Percentiles rank a stretch among this genome's conserved stretches.
These are phyloP conservation scores for Lycia hirtaria DNA, from an alignment of 2,888 invertebrate genomes.

Conservation along the genomic window DNA sequence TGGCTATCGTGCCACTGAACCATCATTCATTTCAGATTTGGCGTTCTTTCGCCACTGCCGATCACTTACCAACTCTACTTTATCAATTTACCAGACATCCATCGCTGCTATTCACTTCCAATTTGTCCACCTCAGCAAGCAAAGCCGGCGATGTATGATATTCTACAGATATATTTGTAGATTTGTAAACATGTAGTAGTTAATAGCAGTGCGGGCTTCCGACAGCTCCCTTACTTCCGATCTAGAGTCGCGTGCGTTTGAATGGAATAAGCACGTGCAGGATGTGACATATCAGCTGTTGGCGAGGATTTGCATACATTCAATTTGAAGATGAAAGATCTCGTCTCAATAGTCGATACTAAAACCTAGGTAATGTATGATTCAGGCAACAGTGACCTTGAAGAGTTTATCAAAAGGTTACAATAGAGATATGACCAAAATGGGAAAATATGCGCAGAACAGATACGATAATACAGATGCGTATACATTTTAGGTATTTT, in stretches of 20 bases:
- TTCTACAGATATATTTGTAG: conserved; percentile 37
- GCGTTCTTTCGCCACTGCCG: conserved; percentile 71
- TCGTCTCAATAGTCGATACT: neutral
- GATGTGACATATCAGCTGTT: conserved; percentile 60
- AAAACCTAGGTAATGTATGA: neutral
- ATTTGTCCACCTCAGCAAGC: neutral
- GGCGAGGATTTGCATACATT: conserved; percentile 37
- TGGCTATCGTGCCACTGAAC: conserved; percentile 73
- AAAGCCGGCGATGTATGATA: conserved; percentile 44
- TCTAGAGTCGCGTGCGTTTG: conserved; percentile 60
- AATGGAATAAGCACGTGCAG: conserved; percentile 60
- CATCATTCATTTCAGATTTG: conserved; percentile 56
- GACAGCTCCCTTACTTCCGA: conserved; percentile 68
- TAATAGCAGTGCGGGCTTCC: conserved; percentile 68
- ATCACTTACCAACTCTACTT: conserved; percentile 50
- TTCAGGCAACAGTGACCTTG: neutral
- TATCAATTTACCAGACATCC: neutral
- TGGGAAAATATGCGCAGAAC: too few species aligned
- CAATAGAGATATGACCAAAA: too few species aligned
- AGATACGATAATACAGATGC: too few species aligned
- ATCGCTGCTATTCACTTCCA: conserved; percentile 18
- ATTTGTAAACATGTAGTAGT: conserved; percentile 39
- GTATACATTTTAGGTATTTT: too few species aligned
- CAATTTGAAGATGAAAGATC: neutral
- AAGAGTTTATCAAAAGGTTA: neutral